These are phyloP conservation scores for Montipora sp. DNA, from an alignment of 64 coral and sea anemone genomes.

Conservation along the genomic window DNA sequence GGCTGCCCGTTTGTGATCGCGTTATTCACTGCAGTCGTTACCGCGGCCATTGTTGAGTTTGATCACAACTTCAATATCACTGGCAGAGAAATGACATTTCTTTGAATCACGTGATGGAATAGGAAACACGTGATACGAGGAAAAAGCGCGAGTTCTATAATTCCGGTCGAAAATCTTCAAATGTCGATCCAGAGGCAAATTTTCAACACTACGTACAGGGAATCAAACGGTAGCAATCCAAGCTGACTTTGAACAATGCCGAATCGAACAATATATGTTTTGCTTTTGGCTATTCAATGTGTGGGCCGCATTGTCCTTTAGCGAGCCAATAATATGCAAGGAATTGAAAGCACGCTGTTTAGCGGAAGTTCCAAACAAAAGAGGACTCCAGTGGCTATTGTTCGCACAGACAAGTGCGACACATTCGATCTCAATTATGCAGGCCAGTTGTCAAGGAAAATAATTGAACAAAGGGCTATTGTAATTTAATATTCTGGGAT, in stretches of 20 bases:
- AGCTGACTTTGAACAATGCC: constrained; percentile 83
- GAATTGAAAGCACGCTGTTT: constrained; percentile 94
- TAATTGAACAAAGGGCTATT: constrained; percentile 77
- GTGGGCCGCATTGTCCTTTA: constrained; percentile 73
- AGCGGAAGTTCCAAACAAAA: constrained; percentile 93
- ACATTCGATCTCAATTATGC: constrained; percentile 63
- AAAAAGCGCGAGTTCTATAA: constrained; percentile 60
- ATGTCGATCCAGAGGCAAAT: constrained; percentile 18
- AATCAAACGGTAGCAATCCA: constrained; percentile 65
- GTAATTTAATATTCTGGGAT: constrained; percentile 51
- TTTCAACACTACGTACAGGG: constrained; percentile 9
- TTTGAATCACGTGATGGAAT: constrained; percentile 84
- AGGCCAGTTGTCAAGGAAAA: constrained; percentile 37
- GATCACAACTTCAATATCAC: constrained; percentile 77
- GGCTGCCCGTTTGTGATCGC: constrained; percentile 72
- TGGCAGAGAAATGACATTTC: constrained; percentile 87
- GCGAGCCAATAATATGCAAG: constrained; percentile 88
- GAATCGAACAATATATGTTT: constrained; percentile 74
- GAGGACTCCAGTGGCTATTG: constrained; percentile 57
- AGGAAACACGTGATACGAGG: constrained; percentile 74
- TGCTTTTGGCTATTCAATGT: constrained; percentile 67
- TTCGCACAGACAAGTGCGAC: constrained; percentile 73
- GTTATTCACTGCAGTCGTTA: constrained; percentile 75
- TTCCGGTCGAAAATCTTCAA: constrained; percentile 46
- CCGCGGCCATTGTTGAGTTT: constrained; percentile 90